A percentile compares a stretch with the other conserved stretches of the same genome.
Evolutionary conservation across 2,113 vertebrate genomes (phyloP).

Genomic region (Dendropsophus ebraccatus): DNA sequence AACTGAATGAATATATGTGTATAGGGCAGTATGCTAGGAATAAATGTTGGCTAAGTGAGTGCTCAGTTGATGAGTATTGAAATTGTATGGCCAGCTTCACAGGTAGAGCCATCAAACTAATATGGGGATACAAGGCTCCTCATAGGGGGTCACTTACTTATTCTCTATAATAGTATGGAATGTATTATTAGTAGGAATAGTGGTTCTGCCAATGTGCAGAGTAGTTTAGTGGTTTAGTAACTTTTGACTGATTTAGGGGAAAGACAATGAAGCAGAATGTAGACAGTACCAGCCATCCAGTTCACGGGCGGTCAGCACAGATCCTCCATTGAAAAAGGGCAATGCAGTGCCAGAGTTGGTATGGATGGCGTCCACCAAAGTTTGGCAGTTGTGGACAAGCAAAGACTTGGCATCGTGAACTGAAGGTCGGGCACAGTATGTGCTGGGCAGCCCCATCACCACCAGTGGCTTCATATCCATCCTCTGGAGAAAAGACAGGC

Average conservation of each 20-base stretch:
- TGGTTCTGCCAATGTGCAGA: background rate
- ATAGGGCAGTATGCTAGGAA: no score
- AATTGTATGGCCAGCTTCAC: no score
- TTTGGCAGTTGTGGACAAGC: constrained; percentile 76
- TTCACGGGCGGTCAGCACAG: constrained; percentile 75
- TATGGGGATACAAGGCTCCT: background rate
- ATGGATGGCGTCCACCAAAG: constrained; percentile 78
- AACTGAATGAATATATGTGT: no score
- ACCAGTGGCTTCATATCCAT: constrained; percentile 88
- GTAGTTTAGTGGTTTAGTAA: background rate
- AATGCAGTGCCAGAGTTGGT: constrained; percentile 76
- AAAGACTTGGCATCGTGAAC: constrained; percentile 65
- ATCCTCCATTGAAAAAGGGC: constrained; percentile 83
- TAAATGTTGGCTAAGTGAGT: no score
- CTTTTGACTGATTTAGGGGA: background rate
- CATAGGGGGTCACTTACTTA: background rate
- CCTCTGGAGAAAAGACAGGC: constrained; percentile 85
- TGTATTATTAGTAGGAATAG: no score
- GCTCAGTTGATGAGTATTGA: no score
- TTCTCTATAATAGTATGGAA: background rate
- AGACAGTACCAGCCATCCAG: constrained; percentile 41
- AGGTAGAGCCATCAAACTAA: background rate
- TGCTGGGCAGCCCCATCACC: constrained; percentile 73
- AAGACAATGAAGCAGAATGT: background rate
- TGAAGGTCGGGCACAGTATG: constrained; percentile 60